phyloP scores from a whole-genome alignment of 2,797 vertebrate species.

The Megaceryle alcyon region DNA sequence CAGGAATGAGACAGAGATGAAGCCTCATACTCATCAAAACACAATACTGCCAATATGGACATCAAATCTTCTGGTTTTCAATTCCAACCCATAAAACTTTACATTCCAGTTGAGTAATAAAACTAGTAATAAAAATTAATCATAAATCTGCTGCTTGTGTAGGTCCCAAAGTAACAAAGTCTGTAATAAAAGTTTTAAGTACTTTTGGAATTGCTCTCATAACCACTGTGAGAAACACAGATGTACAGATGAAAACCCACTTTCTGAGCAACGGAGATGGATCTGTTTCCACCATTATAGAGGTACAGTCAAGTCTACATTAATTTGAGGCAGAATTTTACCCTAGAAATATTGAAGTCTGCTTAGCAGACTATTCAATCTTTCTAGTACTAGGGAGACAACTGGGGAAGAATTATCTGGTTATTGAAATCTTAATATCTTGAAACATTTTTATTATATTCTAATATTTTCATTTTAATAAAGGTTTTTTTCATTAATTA shows the following conservation, averaged over 20 bases:
- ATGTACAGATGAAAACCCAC: background rate
- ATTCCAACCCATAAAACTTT: slow-evolving; percentile 39
- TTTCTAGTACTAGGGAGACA: background rate
- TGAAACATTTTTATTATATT: background rate
- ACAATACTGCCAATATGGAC: background rate
- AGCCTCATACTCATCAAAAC: background rate
- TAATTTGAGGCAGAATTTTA: background rate
- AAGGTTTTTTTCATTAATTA: background rate
- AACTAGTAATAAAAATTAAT: background rate
- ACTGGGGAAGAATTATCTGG: background rate
- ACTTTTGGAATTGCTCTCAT: background rate
- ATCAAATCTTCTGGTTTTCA: slow-evolving; percentile 30
- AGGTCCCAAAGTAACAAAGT: slow-evolving; percentile 3
- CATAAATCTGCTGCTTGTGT: slow-evolving; percentile 23
- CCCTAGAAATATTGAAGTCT: background rate
- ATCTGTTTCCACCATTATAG: background rate
- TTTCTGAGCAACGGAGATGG: background rate
- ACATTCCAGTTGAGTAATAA: slow-evolving; percentile 21
- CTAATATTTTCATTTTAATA: background rate
- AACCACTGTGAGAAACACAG: background rate
- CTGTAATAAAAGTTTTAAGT: slow-evolving; percentile 44
- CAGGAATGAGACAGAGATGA: background rate
- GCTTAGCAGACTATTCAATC: background rate
- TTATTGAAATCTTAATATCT: background rate
- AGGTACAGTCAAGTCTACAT: background rate